These are phyloP conservation scores for Archivesica marissinica DNA, from an alignment of 1,140 invertebrate species.

Conservation along the genomic window DNA sequence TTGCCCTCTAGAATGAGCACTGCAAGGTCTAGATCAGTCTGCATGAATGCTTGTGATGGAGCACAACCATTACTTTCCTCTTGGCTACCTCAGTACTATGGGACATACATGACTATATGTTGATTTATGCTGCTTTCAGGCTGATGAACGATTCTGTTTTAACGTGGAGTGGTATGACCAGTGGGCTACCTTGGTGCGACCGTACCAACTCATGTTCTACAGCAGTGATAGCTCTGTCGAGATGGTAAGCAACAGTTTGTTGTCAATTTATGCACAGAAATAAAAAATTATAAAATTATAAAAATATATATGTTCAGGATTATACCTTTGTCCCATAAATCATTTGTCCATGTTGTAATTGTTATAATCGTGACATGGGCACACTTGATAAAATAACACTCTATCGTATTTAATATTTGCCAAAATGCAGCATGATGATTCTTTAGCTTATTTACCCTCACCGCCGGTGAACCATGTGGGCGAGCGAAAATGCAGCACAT, in stretches of 20 bases:
- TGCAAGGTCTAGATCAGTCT: not conserved
- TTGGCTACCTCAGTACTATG: not conserved
- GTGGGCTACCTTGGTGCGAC: constrained; percentile 88
- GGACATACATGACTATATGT: not conserved
- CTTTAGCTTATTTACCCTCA: too few relatives aligned
- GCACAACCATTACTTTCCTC: not conserved
- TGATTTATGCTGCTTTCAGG: constrained; percentile 40
- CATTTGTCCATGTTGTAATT: too few relatives aligned
- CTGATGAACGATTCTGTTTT: constrained; percentile 85
- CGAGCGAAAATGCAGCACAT: too few relatives aligned
- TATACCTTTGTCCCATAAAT: too few relatives aligned
- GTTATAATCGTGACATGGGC: too few relatives aligned
- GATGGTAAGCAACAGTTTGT: constrained; percentile 86
- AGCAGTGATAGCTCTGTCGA: constrained; percentile 90
- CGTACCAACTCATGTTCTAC: constrained; percentile 91
- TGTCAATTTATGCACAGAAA: too few relatives aligned
- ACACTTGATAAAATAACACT: too few relatives aligned
- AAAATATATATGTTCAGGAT: too few relatives aligned
- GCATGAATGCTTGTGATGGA: not conserved
- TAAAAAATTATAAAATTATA: too few relatives aligned
- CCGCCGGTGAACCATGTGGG: too few relatives aligned
- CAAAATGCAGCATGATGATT: too few relatives aligned
- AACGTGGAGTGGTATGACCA: constrained; percentile 93
- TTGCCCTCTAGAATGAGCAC: not conserved
- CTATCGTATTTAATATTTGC: too few relatives aligned